Evolutionary conservation across 1,140 invertebrate species (phyloP).

Genomic region (Phthorimaea operculella): DNA sequence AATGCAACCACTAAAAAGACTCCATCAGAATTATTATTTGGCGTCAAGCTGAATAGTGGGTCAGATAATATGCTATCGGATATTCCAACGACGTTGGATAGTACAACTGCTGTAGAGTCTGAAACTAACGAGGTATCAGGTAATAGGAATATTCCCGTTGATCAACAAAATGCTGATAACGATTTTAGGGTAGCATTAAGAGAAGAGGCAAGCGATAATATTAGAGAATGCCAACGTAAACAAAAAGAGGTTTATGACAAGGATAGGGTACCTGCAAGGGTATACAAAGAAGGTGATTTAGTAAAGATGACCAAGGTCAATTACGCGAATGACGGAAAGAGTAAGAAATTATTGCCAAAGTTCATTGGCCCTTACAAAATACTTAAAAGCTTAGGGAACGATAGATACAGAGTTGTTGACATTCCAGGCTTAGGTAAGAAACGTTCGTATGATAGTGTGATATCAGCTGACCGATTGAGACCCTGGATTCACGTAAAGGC

Average conservation of each 20-base stretch:
- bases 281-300: constrained; percentile 3
- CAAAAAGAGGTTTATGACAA: constrained; percentile 2
- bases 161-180: background rate
- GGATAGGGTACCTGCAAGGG: background rate
- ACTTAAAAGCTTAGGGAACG: constrained; percentile 6
- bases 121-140: too few species aligned
- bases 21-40: constrained; percentile 6
- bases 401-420: constrained; percentile 4
- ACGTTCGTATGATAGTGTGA: background rate
- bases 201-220: background rate
- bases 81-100: too few species aligned
- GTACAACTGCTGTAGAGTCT: too few species aligned
- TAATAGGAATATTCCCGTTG: background rate
- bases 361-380: constrained; percentile 10
- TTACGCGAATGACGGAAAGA: constrained; percentile 5
- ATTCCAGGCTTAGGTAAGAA: constrained; percentile 7
- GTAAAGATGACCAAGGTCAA: constrained; percentile 3
- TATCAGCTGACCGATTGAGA: constrained; percentile 8
- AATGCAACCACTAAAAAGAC: constrained; percentile 3
- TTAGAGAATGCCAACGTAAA: constrained; percentile 1
- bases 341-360: constrained; percentile 6
- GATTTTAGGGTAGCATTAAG: background rate
- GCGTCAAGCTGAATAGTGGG: background rate
- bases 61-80: background rate
- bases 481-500: constrained; percentile 10